These are phyloP conservation scores for Mixornis gularis DNA, from an alignment of 2,113 vertebrate species.

Conservation along the genomic window DNA sequence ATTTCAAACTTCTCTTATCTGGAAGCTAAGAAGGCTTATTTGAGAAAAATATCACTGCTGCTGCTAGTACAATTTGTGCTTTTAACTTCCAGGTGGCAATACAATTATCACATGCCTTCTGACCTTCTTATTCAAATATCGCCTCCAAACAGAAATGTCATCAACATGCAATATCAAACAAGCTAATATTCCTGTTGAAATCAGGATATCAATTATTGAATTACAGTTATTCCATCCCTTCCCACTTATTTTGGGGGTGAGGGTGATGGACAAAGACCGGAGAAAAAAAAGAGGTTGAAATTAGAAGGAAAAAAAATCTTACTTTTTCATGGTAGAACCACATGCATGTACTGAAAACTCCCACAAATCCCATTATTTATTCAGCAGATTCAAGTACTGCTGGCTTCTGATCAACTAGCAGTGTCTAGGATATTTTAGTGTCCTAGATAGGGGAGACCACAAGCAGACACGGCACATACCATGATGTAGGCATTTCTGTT, in stretches of 20 bases:
- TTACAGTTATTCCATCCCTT: neutral
- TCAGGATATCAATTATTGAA: neutral
- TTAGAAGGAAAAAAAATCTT: neutral
- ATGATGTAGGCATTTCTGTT: conserved; percentile 98
- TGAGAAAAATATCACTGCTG: neutral
- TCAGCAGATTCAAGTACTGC: neutral
- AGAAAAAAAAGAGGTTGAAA: neutral
- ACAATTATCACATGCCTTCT: neutral
- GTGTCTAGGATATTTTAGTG: neutral
- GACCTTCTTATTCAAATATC: neutral
- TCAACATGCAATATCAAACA: neutral
- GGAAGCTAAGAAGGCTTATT: neutral
- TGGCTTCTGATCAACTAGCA: neutral
- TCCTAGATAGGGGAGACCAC: neutral
- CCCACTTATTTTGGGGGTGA: neutral
- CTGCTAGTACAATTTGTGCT: neutral
- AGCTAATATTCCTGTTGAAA: neutral
- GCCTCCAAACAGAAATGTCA: neutral
- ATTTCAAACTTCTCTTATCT: neutral
- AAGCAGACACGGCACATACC: conserved; percentile 72
- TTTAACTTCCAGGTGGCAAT: neutral
- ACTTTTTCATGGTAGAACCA: neutral
- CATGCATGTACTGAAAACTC: neutral
- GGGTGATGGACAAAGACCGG: neutral
- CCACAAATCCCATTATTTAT: neutral